Evolutionary conservation across 2,888 invertebrate species (phyloP), one percentile per base, ranked within the genome.

Genomic region (Synergus gifuensis): DNA sequence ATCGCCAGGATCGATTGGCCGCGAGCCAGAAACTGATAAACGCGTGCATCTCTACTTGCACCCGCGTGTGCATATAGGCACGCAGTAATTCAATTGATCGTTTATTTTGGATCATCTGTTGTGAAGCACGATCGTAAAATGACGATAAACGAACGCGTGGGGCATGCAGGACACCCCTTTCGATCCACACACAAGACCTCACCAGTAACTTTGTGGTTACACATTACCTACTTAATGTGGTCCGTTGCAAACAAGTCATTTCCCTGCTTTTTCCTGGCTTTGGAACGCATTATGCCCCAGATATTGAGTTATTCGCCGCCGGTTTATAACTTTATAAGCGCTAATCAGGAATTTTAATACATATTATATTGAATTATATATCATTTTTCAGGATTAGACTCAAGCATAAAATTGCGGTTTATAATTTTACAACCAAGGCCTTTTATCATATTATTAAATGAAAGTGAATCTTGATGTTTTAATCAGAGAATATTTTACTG

Each of bases 1-100:
- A 84, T 85, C 85, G 80, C 63, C 67, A 78, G 76, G 84, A 85
- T 85, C 86, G 80, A 79, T 81, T 85, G 86, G 86, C 84, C 66
- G 76, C 79, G 42, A 78, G 85, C 85, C 86, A 86, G 81, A 79
- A 79, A 78, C 69, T 76, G 76, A 62, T 76, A 63, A 62, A 42
- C 62, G 42, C 60, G 22, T 67, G 69, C 67, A 67, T 69, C 60
- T 62, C 46, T 76, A 76, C 42, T 69, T 63, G 40, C 28, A 44
- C 64, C 14, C 44, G 73, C 73, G 77, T 73, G 78, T 78, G 69
- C 64, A 36, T 36, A 60, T 49, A 62, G 73, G 46, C 42, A 64
- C 64, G 46, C 78, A 40, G 77, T 64, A 77, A 73, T 73, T 73
- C 73, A 73, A 73, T 73, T 54, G 62, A 76, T 76, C 76, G 62